Percentiles rank a stretch among this genome's conserved stretches.
phyloP scores from a whole-genome alignment of 2,113 vertebrate genomes.

The Aramus guarauna region DNA sequence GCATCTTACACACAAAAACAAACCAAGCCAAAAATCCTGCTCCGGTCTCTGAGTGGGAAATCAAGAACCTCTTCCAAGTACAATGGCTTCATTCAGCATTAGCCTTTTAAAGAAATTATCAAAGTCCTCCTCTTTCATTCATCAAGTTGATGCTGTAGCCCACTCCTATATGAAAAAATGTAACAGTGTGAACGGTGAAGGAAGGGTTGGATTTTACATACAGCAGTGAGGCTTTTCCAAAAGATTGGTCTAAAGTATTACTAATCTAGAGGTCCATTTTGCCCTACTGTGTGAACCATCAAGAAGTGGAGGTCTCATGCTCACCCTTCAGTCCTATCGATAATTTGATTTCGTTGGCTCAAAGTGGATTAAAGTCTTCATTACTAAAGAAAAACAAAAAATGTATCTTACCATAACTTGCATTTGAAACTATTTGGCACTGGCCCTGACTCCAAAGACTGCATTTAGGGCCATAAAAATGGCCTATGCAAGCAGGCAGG shows the following conservation, averaged over 20 bases:
- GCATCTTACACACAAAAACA: slow-evolving; percentile 58
- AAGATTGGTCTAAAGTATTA: slow-evolving; percentile 13
- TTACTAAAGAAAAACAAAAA: slow-evolving; percentile 39
- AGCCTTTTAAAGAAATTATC: slow-evolving; percentile 44
- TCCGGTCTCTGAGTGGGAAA: slow-evolving; percentile 67
- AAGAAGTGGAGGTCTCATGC: slow-evolving; percentile 58
- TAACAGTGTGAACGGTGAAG: slow-evolving; percentile 8
- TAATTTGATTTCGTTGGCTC: slow-evolving; percentile 59
- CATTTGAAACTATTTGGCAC: slow-evolving; percentile 75
- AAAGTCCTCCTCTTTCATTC: slow-evolving; percentile 61
- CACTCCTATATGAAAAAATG: slow-evolving; percentile 37
- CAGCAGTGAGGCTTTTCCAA: slow-evolving; percentile 61
- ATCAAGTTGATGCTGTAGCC: slow-evolving; percentile 46
- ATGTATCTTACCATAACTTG: slow-evolving; percentile 42
- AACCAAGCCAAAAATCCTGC: slow-evolving; percentile 74
- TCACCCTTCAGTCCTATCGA: slow-evolving; percentile 51
- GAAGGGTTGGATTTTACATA: slow-evolving; percentile 60
- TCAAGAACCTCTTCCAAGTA: slow-evolving; percentile 71
- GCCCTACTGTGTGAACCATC: slow-evolving; percentile 47
- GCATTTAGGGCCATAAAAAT: slow-evolving; percentile 75
- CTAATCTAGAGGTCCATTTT: slow-evolving; percentile 52
- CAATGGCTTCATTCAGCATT: slow-evolving; percentile 67
- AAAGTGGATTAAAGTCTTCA: slow-evolving; percentile 58
- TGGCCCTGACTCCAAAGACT: slow-evolving; percentile 82
- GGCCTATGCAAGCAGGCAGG: slow-evolving; percentile 77